Evolutionary conservation across 2,113 vertebrate species (phyloP).

Genomic region (Smithornis capensis): DNA sequence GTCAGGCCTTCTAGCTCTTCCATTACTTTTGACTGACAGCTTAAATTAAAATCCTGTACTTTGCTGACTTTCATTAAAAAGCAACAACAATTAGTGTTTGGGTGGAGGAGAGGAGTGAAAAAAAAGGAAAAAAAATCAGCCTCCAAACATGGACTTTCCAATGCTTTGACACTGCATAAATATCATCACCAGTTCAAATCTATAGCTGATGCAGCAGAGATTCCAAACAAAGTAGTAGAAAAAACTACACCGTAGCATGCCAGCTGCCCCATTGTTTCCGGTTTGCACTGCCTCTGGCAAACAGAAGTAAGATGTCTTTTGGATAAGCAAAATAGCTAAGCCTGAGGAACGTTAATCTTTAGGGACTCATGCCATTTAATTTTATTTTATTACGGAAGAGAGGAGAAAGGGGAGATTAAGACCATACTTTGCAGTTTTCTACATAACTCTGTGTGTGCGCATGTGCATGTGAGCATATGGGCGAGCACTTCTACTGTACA

Average conservation of each 20-base stretch:
- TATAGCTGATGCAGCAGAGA: not conserved
- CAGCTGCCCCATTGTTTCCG: not conserved
- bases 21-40: slow-evolving; percentile 14
- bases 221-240: no score
- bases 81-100: not conserved
- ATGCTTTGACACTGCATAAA: not conserved
- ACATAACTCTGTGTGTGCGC: rapidly evolving
- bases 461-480: rapidly evolving
- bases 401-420: not conserved
- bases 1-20: not conserved
- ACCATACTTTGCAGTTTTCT: not conserved
- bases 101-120: not conserved
- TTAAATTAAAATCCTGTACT: slow-evolving; percentile 18
- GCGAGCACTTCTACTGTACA: not conserved
- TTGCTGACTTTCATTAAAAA: slow-evolving; percentile 22
- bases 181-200: not conserved
- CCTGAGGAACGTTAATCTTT: not conserved
- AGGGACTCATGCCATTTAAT: not conserved
- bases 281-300: not conserved
- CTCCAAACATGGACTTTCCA: not conserved
- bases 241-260: rapidly evolving
- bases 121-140: not conserved
- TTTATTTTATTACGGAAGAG: not conserved
- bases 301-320: not conserved
- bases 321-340: not conserved